phyloP scores from a whole-genome alignment of 2,113 vertebrate genomes.

The Ascaphus truei region DNA sequence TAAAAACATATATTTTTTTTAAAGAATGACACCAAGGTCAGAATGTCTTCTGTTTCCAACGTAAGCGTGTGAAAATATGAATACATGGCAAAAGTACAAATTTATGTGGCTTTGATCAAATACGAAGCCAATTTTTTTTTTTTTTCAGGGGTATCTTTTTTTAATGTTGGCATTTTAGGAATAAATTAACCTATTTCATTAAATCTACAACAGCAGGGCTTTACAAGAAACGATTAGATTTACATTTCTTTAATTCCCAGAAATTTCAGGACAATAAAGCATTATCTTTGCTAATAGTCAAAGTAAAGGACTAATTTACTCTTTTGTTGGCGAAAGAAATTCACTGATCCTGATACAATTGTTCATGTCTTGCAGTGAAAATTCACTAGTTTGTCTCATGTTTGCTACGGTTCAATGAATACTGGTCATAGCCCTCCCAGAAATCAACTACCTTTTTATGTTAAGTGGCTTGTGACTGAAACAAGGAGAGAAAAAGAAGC shows the following conservation, averaged over 20 bases:
- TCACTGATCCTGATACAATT: not conserved
- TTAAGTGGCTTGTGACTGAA: too few relatives aligned
- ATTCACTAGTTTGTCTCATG: not conserved
- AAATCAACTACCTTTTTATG: too few relatives aligned
- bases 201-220: not conserved
- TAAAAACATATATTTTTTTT: too few relatives aligned
- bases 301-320: not conserved
- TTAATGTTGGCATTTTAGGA: too few relatives aligned
- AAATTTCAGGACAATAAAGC: not conserved
- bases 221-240: conserved; percentile 31
- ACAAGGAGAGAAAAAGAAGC: too few relatives aligned
- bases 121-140: too few relatives aligned
- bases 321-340: not conserved
- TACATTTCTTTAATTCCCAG: conserved; percentile 7
- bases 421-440: not conserved
- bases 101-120: too few relatives aligned
- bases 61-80: too few relatives aligned
- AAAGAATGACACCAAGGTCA: too few relatives aligned
- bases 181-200: not conserved
- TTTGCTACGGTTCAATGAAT: not conserved
- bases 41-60: too few relatives aligned
- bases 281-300: not conserved
- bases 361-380: not conserved
- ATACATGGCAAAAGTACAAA: too few relatives aligned
- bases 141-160: too few relatives aligned